Evolutionary conservation across 64 coral and sea anemone genomes (phyloP), one percentile per base, ranked within the genome.

Genomic region (Stichodactyla helianthus): DNA sequence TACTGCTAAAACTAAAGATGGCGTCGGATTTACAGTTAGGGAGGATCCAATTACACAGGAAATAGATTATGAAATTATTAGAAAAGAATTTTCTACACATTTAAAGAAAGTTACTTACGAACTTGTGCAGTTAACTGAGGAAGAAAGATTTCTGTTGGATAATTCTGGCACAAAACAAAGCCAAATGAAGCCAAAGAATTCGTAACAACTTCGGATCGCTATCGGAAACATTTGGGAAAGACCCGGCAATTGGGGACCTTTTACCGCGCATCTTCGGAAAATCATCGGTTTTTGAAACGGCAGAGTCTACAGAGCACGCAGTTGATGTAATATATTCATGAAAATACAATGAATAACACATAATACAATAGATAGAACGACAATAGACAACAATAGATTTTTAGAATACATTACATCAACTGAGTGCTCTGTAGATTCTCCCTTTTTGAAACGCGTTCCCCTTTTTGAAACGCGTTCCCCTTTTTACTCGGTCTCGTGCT

Each of bases 1-100:
- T 28, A 4, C 9, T 65, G 3, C 9, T 65, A 9, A 7, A n/a
- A 65, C 2, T 65, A 22, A 18, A 65, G 20, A 22, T n/a, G 4
- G 12, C 12, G n/a, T 74, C 23, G 6, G 12, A 10, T 74, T 74
- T 74, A 74, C 68, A 26, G 2, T 74, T 7, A 7, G 10, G 27
- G 68, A 74, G 68, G 23, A 74, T 74, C 68, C 68, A 74, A 23
- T 7, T 0, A 74, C 68, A 31, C 68, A 12, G 25, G 68, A 74
- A 28, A 10, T 74, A 27, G 68, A 74, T 74, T 74, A 74, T 74
- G 68, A 74, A 31, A 31, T 74, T 31, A 74, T 74, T 4, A 74
- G 25, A 74, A 74, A 74, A 31, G 68, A 74, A 74, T 74, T 74
- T 74, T 27, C 68, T 27, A 11, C 68, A 74, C 68, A 74, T 74